Evolutionary conservation across 2,113 vertebrate species (phyloP).

Genomic region (Nothobranchius kuhntae): DNA sequence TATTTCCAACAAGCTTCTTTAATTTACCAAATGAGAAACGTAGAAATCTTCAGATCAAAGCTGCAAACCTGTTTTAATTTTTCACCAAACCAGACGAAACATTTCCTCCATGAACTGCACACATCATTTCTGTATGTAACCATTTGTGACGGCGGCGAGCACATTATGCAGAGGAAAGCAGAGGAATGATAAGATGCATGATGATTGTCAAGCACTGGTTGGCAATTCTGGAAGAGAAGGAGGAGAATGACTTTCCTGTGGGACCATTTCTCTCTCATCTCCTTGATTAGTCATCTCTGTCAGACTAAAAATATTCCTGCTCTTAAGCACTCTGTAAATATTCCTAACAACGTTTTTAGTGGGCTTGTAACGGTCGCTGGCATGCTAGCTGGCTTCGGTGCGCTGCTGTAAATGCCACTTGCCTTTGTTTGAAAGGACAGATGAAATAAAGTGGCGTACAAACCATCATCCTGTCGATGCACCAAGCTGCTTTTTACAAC

Average conservation of each 20-base stretch:
- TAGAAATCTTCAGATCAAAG: slow-evolving; percentile 7
- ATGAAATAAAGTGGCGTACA: slow-evolving; percentile 27
- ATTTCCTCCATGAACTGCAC: slow-evolving; percentile 15
- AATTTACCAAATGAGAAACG: neutral
- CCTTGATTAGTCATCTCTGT: slow-evolving; percentile 61
- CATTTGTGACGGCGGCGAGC: slow-evolving; percentile 25
- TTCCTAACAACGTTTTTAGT: slow-evolving; percentile 62
- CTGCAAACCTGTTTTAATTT: slow-evolving; percentile 17
- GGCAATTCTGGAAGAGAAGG: slow-evolving; percentile 43
- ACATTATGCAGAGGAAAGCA: slow-evolving; percentile 26
- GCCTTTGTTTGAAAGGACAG: slow-evolving; percentile 55
- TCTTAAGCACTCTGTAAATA: slow-evolving; percentile 60
- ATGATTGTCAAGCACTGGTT: slow-evolving; percentile 55
- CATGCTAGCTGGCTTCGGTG: slow-evolving; percentile 25
- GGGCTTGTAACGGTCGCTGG: slow-evolving; percentile 42
- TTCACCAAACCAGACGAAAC: slow-evolving; percentile 10
- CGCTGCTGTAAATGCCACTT: slow-evolving; percentile 46
- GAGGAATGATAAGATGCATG: slow-evolving; percentile 39
- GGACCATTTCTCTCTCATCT: slow-evolving; percentile 58
- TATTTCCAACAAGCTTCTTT: neutral
- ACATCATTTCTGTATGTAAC: slow-evolving; percentile 28
- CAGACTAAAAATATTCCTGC: slow-evolving; percentile 48
- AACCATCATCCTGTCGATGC: slow-evolving; percentile 46
- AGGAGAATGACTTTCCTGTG: slow-evolving; percentile 29
- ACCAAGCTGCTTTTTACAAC: slow-evolving; percentile 39